A percentile compares a stretch with the other conserved stretches of the same genome.
phyloP scores from a whole-genome alignment of 64 coral and sea anemone species.

The Pocillopora verrucosa region DNA sequence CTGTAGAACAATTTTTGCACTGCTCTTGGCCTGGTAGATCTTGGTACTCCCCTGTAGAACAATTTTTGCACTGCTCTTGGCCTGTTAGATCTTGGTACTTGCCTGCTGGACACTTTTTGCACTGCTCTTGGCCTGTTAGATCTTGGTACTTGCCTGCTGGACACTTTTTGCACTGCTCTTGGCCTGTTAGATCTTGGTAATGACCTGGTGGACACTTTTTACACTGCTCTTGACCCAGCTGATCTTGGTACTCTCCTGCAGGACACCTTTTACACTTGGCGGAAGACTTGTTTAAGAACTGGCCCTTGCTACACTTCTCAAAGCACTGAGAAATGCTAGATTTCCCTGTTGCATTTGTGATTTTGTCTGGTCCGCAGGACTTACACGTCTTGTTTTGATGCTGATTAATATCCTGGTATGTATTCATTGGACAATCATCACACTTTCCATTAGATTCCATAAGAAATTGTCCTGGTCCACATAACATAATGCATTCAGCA shows the following conservation, averaged over 20 bases:
- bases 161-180: constrained; percentile 31
- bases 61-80: constrained; percentile 21
- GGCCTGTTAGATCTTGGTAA: constrained; percentile 35
- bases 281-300: neutral
- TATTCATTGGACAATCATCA: constrained; percentile 17
- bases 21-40: too few relatives aligned
- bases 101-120: constrained; percentile 21
- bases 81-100: constrained; percentile 27
- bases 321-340: constrained; percentile 22
- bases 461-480: constrained; percentile 31
- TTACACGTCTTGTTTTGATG: constrained; percentile 17
- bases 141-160: neutral
- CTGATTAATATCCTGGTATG: constrained; percentile 21
- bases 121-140: neutral
- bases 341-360: constrained; percentile 16
- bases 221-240: constrained; percentile 16
- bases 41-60: neutral
- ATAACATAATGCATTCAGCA: constrained; percentile 23
- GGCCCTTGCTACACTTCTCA: neutral
- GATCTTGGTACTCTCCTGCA: constrained; percentile 27
- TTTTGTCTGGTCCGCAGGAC: constrained; percentile 6
- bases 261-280: constrained; percentile 30
- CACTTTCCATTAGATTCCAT: constrained; percentile 22
- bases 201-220: constrained; percentile 25
- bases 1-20: constrained; percentile 26